Percentiles rank a stretch among this genome's conserved stretches.
phyloP scores from a whole-genome alignment of 2,888 invertebrate species.

The Agrotis ipsilon region DNA sequence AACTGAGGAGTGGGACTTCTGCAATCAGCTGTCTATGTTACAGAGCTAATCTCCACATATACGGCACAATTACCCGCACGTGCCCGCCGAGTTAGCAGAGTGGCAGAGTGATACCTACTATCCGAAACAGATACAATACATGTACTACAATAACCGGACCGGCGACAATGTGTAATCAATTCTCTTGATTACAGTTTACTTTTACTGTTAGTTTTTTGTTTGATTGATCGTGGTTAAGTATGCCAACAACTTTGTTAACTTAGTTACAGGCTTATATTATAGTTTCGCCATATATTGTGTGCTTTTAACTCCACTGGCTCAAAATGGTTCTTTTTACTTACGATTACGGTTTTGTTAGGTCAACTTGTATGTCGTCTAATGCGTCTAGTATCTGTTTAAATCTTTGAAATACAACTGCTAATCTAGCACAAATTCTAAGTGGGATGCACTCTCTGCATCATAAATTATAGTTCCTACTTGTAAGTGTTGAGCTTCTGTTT shows the following conservation, averaged over 20 bases:
- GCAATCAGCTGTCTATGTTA: background rate
- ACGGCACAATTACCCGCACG: conserved; percentile 66
- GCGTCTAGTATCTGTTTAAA: background rate
- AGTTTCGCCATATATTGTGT: background rate
- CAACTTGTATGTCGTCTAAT: background rate
- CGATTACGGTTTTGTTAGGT: too few species aligned
- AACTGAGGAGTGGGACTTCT: conserved; percentile 22
- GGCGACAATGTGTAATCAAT: conserved; percentile 47
- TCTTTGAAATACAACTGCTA: conserved; percentile 12
- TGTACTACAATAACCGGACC: conserved; percentile 23
- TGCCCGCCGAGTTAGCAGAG: conserved; percentile 57
- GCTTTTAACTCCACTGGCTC: background rate
- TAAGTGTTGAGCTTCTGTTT: conserved; percentile 26
- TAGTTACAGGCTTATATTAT: background rate
- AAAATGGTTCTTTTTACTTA: background rate
- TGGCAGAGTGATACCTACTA: conserved; percentile 44
- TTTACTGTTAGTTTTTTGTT: conserved; percentile 39
- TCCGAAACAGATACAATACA: conserved; percentile 40
- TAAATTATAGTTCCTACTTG: conserved; percentile 19
- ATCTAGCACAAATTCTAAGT: conserved; percentile 20
- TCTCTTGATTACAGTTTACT: conserved; percentile 43
- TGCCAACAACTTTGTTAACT: conserved; percentile 1
- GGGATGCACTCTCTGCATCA: conserved; percentile 3
- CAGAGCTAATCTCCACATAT: conserved; percentile 54
- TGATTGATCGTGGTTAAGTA: conserved; percentile 26